These are phyloP conservation scores for Urechis unicinctus DNA, from an alignment of 2,888 invertebrate species.

Conservation along the genomic window DNA sequence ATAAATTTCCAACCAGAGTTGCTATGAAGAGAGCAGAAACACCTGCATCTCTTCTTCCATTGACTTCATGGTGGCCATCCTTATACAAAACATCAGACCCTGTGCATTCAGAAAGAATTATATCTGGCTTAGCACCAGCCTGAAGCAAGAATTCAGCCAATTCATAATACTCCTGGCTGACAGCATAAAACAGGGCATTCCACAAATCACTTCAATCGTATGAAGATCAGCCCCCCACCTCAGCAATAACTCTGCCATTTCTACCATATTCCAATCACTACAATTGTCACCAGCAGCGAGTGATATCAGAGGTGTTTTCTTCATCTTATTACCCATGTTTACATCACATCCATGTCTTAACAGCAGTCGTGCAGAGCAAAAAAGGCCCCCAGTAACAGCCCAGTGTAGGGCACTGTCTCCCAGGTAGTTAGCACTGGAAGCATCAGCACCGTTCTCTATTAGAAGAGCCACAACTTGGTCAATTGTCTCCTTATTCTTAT, in stretches of 20 bases:
- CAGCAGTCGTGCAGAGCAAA: background rate
- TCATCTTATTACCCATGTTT: background rate
- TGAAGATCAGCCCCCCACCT: background rate
- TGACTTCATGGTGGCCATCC: too few relatives aligned
- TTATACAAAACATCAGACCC: too few relatives aligned
- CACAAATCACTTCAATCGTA: background rate
- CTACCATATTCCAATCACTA: background rate
- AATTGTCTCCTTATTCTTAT: background rate
- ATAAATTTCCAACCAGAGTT: too few relatives aligned
- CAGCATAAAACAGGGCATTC: background rate
- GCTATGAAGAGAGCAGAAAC: too few relatives aligned
- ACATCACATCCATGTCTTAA: constrained; percentile 5
- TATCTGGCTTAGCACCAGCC: too few relatives aligned
- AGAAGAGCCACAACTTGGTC: background rate
- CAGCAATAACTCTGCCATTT: background rate
- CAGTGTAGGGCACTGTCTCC: constrained; percentile 8
- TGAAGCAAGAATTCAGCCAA: too few relatives aligned
- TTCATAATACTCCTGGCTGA: too few relatives aligned
- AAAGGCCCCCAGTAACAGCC: constrained; percentile 2
- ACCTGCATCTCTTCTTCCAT: too few relatives aligned
- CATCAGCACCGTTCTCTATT: constrained; percentile 2
- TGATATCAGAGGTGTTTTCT: background rate
- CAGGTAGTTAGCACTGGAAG: background rate
- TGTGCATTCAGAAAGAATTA: too few relatives aligned
- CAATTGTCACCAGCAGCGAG: background rate